A percentile compares a stretch with the other conserved stretches of the same genome.
Evolutionary conservation across 2,797 vertebrate genomes (phyloP).

Genomic region (Falco berigora): DNA sequence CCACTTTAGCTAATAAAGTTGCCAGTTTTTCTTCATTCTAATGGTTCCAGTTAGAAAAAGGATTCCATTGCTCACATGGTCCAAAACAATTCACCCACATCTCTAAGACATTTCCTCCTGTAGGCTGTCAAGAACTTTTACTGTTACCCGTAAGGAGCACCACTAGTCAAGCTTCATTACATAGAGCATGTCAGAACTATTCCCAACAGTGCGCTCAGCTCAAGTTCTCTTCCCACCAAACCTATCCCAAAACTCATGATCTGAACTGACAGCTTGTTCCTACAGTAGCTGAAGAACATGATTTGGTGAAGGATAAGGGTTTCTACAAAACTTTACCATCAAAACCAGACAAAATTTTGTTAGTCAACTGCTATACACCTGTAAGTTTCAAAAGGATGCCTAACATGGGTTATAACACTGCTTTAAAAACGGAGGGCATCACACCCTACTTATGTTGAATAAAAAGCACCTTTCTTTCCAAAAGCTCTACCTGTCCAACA

Average conservation of each 20-base stretch:
- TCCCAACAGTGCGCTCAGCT: neutral
- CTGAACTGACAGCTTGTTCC: neutral
- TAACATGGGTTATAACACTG: slow-evolving; percentile 59
- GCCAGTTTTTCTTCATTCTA: neutral
- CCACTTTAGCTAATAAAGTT: neutral
- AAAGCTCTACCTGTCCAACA: slow-evolving; percentile 94
- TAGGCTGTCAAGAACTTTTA: neutral
- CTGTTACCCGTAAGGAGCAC: neutral
- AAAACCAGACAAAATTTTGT: neutral
- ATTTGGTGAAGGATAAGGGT: neutral
- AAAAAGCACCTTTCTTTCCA: slow-evolving; percentile 79
- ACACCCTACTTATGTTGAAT: slow-evolving; percentile 77
- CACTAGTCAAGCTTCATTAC: neutral
- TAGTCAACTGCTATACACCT: neutral
- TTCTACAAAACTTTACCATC: neutral
- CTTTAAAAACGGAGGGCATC: slow-evolving; percentile 68
- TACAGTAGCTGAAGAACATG: neutral
- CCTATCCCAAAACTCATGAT: neutral
- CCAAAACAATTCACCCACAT: neutral
- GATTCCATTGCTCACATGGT: neutral
- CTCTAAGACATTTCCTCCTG: neutral
- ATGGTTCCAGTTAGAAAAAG: neutral
- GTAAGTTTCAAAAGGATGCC: neutral
- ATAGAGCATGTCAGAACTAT: neutral
- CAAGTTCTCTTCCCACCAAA: neutral